Base-by-base conservation (phyloP, 2,888 invertebrate genomes). In the Lasioglossum pauxillum region DNA sequence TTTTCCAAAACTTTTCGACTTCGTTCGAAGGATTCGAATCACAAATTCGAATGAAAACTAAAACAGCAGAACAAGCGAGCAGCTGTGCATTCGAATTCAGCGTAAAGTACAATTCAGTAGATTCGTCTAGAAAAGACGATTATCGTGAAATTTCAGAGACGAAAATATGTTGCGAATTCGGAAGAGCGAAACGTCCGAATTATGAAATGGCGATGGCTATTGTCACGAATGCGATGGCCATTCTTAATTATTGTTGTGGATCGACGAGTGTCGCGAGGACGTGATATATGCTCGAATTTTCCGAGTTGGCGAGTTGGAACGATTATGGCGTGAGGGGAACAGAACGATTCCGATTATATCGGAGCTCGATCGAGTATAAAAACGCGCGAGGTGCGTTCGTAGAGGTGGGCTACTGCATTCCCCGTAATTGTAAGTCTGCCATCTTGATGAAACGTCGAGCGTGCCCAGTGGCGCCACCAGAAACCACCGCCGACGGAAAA, bases 381-480 rank as follows among this genome's bases (percentile, higher is more conserved):
- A 67, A 67, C 35, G n/a, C 69, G 38, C 38, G 38, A 38, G 69
- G 38, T 38, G 41, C 69, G 69, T n/a, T 41, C 38, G 69, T 38
- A 1, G 69, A 38, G 5, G 69, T 41, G 10, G 38, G n/a, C 69
- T 12, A 41, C 69, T 41, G 85, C 75, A 78, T 85, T 90, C 78
- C 27, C 71, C 46, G 82, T 82, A 85, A 85, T 85, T 80, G 82
- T 74, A 49, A 67, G 82, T 87, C 89, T 83, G 91, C 90, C 90
- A 90, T 90, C 84, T 90, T 90, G 90, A 46, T 76, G 75, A 73
- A 75, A 67, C 38, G 72, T 71, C 53, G 53, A 57, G 82, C 53
- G 69, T 57, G 82, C 77, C 74, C 87, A 77, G 88, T 86, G 82
- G 90, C 91, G 90, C 90, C 90, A 84, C 75, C 89, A 78, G 75